Evolutionary conservation across 37 sponge, comb jelly and placozoan species (phyloP), one percentile per base, ranked within the genome.

Genomic region (Chondrosia reniformis): DNA sequence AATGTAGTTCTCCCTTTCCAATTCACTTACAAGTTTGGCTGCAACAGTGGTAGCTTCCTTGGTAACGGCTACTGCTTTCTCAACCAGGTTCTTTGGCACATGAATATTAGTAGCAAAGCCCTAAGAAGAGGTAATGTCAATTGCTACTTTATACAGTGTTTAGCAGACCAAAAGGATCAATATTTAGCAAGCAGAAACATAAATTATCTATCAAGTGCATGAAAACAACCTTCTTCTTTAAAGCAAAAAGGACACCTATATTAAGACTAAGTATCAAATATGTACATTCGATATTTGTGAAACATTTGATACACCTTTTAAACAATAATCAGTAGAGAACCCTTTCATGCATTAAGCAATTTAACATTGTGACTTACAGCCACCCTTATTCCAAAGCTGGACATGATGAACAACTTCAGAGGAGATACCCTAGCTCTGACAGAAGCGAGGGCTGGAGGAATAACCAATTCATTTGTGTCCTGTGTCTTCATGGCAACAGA

Each of bases 31-130:
- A 41, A 69, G 72, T 40, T 44, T 41, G 15, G 43, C 72, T 43
- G 72, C 72, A 34, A 44, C 72, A 25, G 72, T 69, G 2, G 72
- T 69, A 1, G 72, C 72, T 7, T 69, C 72, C 36, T 69, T 69
- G 15, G 72, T 69, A 4, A 34, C 41, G 5, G 72, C 4, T 12
- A 69, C 72, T 25, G 72, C 72, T 1, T 34, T 69, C 41, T 34
- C 21, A 41, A 69, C 36, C 41, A 38, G 41, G 4, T 39, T 34
- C n/a, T 34, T 34, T 40, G 72, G 72, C n/a, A 69, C 12, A 2
- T 69, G 39, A 44, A 69, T 39, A 17, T 69, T 69, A 22, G 8
- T 69, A 44, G 41, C 72, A 69, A 69, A 69, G n/a, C 15, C 43
- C 72, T 69, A 1, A 69, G n/a, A 12, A 21, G 44, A 38, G 42